Evolutionary conservation across 2,797 vertebrate genomes (phyloP).

Genomic region (Scolopax bukidnonensis): DNA sequence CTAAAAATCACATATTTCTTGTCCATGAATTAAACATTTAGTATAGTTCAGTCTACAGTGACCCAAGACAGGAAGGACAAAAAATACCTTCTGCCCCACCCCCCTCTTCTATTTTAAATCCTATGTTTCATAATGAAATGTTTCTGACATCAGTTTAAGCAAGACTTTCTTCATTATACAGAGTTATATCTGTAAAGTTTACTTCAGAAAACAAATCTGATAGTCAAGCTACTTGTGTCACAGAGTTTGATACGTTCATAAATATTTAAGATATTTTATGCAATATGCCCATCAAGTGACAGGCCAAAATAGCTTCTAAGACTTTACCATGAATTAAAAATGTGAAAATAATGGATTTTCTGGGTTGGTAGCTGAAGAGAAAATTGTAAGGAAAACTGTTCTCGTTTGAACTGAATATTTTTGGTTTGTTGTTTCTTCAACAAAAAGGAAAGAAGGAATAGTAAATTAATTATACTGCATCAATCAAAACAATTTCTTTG

Average conservation of each 20-base stretch:
- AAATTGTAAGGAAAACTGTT: conserved; percentile 27
- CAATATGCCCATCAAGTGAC: conserved; percentile 56
- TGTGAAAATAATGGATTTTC: conserved; percentile 66
- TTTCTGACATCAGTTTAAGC: neutral
- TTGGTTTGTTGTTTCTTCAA: neutral
- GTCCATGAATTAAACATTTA: conserved; percentile 55
- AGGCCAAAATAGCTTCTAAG: conserved; percentile 50
- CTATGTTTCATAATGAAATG: neutral
- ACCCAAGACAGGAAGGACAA: conserved; percentile 24
- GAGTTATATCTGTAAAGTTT: conserved; percentile 28
- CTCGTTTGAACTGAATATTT: neutral
- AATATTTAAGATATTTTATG: conserved; percentile 65
- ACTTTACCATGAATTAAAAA: conserved; percentile 68
- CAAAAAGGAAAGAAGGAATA: neutral
- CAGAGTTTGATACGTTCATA: conserved; percentile 48
- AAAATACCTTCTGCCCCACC: neutral
- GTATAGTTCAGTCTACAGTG: neutral
- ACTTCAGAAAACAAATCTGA: conserved; percentile 51
- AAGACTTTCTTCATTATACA: conserved; percentile 19
- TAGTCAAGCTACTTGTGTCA: conserved; percentile 38
- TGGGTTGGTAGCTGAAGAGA: conserved; percentile 33
- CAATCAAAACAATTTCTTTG: neutral
- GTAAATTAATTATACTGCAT: neutral
- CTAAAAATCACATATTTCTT: conserved; percentile 55
- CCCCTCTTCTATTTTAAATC: neutral